These are phyloP conservation scores for Xenopus laevis DNA, from an alignment of 2,113 vertebrate species.

Conservation along the genomic window DNA sequence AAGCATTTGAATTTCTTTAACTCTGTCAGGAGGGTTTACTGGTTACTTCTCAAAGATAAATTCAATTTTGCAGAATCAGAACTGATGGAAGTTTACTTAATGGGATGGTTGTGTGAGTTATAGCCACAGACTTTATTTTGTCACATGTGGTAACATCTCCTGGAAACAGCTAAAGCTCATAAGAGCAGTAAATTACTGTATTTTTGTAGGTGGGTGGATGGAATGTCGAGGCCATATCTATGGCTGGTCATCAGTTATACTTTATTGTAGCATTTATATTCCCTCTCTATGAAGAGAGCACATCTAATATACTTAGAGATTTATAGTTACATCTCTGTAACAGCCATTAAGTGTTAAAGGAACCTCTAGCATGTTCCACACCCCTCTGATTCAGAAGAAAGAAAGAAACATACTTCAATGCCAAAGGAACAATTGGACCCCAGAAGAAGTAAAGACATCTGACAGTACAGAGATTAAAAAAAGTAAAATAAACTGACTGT, in stretches of 20 bases:
- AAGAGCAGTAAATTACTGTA: constrained; percentile 36
- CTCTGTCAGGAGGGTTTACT: not conserved
- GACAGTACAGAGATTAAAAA: not conserved
- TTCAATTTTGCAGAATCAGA: constrained; percentile 17
- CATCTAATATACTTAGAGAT: constrained; percentile 35
- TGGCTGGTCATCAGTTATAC: constrained; percentile 38
- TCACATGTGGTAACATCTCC: constrained; percentile 35
- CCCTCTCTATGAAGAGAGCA: constrained; percentile 19
- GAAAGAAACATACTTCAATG: constrained; percentile 24
- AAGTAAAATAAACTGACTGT: too few species aligned
- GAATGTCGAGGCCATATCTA: constrained; percentile 30
- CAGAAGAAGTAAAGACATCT: not conserved
- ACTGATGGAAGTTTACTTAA: constrained; percentile 31
- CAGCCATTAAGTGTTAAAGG: constrained; percentile 25
- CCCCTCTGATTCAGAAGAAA: constrained; percentile 19
- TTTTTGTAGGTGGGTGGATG: constrained; percentile 44
- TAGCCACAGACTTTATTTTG: constrained; percentile 36
- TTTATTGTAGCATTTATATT: constrained; percentile 38
- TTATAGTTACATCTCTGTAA: constrained; percentile 37
- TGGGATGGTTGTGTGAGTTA: constrained; percentile 30
- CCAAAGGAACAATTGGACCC: constrained; percentile 9
- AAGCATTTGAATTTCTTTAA: constrained; percentile 15
- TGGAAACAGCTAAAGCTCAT: constrained; percentile 33
- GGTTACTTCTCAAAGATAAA: constrained; percentile 2
- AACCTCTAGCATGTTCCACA: constrained; percentile 22